Evolutionary conservation across 2,888 invertebrate species (phyloP).

Genomic region (Chalcosyrphus nemorum): DNA sequence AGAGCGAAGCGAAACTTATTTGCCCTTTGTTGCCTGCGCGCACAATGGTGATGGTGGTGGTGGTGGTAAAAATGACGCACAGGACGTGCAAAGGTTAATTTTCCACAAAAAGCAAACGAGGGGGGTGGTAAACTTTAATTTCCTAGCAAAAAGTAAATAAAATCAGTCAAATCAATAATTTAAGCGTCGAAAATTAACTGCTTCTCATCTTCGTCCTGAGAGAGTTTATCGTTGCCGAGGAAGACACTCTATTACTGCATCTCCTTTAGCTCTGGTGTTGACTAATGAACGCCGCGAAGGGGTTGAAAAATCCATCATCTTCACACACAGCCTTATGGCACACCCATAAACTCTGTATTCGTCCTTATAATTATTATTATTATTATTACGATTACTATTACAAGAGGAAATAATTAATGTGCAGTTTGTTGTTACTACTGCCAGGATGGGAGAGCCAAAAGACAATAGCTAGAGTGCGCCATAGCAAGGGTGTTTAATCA

Average conservation of each 20-base stretch:
- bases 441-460: conserved; percentile 29
- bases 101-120: not conserved
- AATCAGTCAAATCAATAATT: conserved; percentile 67
- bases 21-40: not conserved
- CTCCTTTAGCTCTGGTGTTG: conserved; percentile 60
- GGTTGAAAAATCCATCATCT: conserved; percentile 67
- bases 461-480: conserved; percentile 27
- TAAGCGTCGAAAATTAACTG: conserved; percentile 61
- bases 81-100: conserved; percentile 49
- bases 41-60: not conserved
- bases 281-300: conserved; percentile 59
- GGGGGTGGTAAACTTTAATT: conserved; percentile 41
- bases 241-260: conserved; percentile 28
- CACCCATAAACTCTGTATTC: conserved; percentile 40
- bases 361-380: conserved; percentile 66
- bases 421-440: conserved; percentile 61
- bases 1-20: conserved; percentile 42
- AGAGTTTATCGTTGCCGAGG: not conserved
- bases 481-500: conserved; percentile 69
- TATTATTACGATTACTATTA: conserved; percentile 71
- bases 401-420: conserved; percentile 72
- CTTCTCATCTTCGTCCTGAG: conserved; percentile 8
- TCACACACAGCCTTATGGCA: conserved; percentile 48
- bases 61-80: conserved; percentile 32
- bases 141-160: conserved; percentile 44